Evolutionary conservation across 2,888 invertebrate genomes (phyloP), one percentile per base, ranked within the genome.

Genomic region (Caenorhabditis sp.): DNA sequence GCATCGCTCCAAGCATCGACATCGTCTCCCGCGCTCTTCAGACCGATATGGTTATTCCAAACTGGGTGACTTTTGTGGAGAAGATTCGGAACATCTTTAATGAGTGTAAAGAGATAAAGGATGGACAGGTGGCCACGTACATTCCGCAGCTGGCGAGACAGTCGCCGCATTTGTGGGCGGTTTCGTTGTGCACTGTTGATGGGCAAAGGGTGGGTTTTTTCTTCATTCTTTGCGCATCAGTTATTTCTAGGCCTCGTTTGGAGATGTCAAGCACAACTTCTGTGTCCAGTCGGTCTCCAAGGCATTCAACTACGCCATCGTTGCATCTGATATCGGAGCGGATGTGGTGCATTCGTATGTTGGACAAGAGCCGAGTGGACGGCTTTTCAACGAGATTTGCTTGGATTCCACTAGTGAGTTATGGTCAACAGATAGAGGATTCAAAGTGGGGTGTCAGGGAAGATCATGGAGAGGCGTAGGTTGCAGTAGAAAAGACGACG

Each of bases 171-270:
- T 56, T 86, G 8, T 98, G 97, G 97, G 98, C 96, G 10, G 95
- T 98, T 19, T 96, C 97, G 89, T 94, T 98, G 38, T 98, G 87
- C 97, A 98, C 93, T 97, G 98, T 0, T 97, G 98, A 93, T 69
- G 89, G 89, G 2, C 89, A 88, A 58, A 76, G 90, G 38, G 80
- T 87, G 3, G 14, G 75, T 75, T 38, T 31, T 7, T n/a, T n/a
- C n/a, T n/a, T n/a, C n/a, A n/a, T n/a, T n/a, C n/a, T n/a, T n/a
- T n/a, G n/a, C n/a, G n/a, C n/a, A n/a, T n/a, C n/a, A n/a, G n/a
- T n/a, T n/a, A n/a, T 7, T 69, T 81, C 26, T 51, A 77, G 80
- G 83, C 83, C n/a, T 86, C 87, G 12, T 86, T 89, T 54, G 98
- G 98, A 69, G 97, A 98, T 93, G 95, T 96, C 64, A 95, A 95